Evolutionary conservation across 2,797 vertebrate genomes (phyloP).

Genomic region (Micropoecilia bifurca): DNA sequence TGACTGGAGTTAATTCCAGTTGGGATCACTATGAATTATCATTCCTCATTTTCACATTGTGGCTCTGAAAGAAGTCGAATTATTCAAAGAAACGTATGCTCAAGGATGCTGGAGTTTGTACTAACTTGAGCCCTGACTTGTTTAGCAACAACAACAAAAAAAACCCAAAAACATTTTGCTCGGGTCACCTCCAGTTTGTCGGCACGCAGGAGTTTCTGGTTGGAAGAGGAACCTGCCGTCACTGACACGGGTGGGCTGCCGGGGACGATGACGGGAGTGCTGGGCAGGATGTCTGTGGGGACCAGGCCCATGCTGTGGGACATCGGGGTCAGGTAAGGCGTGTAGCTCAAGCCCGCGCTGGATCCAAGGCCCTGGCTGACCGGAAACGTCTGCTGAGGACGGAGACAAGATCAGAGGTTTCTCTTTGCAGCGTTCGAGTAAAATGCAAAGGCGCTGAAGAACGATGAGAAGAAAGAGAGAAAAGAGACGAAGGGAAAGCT

Average conservation of each 20-base stretch:
- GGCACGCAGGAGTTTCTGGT: slow-evolving; percentile 94
- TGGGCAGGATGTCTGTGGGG: slow-evolving; percentile 93
- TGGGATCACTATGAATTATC: slow-evolving; percentile 20
- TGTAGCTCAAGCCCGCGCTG: slow-evolving; percentile 90
- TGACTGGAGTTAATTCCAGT: slow-evolving; percentile 32
- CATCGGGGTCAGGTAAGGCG: slow-evolving; percentile 92
- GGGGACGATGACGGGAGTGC: slow-evolving; percentile 89
- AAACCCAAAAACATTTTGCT: slow-evolving; percentile 1
- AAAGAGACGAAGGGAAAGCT: neutral
- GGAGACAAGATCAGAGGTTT: slow-evolving; percentile 39
- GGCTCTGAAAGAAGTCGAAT: slow-evolving; percentile 12
- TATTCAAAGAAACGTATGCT: slow-evolving; percentile 16
- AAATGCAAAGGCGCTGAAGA: neutral
- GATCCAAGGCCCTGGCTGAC: slow-evolving; percentile 90
- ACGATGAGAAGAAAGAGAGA: neutral
- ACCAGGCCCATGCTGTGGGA: slow-evolving; percentile 94
- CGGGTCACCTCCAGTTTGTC: slow-evolving; percentile 94
- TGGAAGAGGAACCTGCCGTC: slow-evolving; percentile 84
- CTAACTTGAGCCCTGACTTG: neutral
- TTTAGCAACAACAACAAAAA: neutral
- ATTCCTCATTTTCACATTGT: neutral
- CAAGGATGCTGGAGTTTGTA: slow-evolving; percentile 3
- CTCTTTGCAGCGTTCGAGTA: neutral
- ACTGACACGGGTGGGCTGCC: slow-evolving; percentile 92
- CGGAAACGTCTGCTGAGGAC: slow-evolving; percentile 89